Evolutionary conservation across 2,888 invertebrate genomes (phyloP).

Genomic region (Pseudanteris insignis): DNA sequence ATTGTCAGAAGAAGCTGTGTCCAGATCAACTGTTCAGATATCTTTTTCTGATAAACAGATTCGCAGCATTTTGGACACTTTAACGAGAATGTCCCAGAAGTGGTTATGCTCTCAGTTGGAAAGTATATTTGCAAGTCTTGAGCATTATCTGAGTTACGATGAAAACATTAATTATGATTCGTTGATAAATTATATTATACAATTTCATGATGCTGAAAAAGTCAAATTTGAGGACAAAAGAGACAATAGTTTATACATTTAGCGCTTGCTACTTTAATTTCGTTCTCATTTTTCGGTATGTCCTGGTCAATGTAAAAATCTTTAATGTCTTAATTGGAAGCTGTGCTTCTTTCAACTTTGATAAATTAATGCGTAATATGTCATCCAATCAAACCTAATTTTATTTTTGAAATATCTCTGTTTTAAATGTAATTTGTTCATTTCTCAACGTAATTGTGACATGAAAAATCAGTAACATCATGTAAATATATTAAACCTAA

Average conservation of each 20-base stretch:
- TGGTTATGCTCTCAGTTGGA: slow-evolving; percentile 57
- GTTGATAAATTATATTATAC: slow-evolving; percentile 14
- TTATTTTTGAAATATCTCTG: too few relatives aligned
- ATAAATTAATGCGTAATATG: too few relatives aligned
- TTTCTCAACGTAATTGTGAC: too few relatives aligned
- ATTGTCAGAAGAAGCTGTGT: slow-evolving; percentile 30
- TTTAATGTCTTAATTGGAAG: too few relatives aligned
- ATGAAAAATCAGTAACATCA: too few relatives aligned
- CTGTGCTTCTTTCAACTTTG: too few relatives aligned
- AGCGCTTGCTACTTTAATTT: background rate
- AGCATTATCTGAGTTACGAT: slow-evolving; percentile 10
- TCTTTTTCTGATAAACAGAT: slow-evolving; percentile 46
- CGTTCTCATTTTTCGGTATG: too few relatives aligned
- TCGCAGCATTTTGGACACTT: slow-evolving; percentile 51
- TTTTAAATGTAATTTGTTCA: too few relatives aligned
- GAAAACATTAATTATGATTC: slow-evolving; percentile 8
- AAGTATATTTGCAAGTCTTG: slow-evolving; percentile 25
- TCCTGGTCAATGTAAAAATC: too few relatives aligned
- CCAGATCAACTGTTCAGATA: background rate
- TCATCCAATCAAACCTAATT: too few relatives aligned
- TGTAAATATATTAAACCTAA: too few relatives aligned
- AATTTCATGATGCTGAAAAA: slow-evolving; percentile 23
- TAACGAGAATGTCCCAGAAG: slow-evolving; percentile 51
- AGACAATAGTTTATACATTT: slow-evolving; percentile 17
- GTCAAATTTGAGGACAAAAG: slow-evolving; percentile 12